These are phyloP conservation scores for Eufriesea mexicana DNA, from an alignment of 1,140 invertebrate species.

Conservation along the genomic window DNA sequence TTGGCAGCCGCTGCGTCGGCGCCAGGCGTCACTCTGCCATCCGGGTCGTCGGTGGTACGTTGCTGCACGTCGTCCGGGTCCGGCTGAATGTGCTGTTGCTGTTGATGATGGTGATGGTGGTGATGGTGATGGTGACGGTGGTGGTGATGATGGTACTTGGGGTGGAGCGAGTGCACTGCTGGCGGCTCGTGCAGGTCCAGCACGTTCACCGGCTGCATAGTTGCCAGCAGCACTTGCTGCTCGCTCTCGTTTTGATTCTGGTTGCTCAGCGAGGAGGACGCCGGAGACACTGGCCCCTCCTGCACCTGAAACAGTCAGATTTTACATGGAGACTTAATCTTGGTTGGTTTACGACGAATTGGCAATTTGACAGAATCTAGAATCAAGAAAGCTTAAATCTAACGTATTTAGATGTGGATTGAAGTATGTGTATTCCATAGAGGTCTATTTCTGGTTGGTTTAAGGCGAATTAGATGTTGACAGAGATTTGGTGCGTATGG, in stretches of 20 bases:
- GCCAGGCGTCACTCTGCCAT: slow-evolving; percentile 84
- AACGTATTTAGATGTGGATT: too few relatives aligned
- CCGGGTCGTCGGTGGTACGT: slow-evolving; percentile 76
- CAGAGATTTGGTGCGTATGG: too few relatives aligned
- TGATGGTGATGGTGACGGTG: slow-evolving; percentile 74
- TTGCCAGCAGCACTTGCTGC: slow-evolving; percentile 87
- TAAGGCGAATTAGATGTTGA: too few relatives aligned
- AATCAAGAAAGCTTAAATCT: too few relatives aligned
- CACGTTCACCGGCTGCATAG: slow-evolving; percentile 89
- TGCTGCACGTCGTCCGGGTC: slow-evolving; percentile 64
- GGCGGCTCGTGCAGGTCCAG: slow-evolving; percentile 85
- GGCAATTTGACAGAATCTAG: too few relatives aligned
- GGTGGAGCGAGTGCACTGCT: slow-evolving; percentile 83
- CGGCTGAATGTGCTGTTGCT: slow-evolving; percentile 65
- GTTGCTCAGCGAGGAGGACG: slow-evolving; percentile 80
- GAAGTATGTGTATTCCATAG: too few relatives aligned
- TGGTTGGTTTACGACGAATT: too few relatives aligned
- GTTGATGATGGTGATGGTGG: slow-evolving; percentile 75
- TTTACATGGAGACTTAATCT: too few relatives aligned
- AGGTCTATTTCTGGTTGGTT: too few relatives aligned
- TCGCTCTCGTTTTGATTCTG: slow-evolving; percentile 81
- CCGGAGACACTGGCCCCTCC: slow-evolving; percentile 79
- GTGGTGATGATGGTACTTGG: slow-evolving; percentile 82
- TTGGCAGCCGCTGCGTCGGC: slow-evolving; percentile 79
- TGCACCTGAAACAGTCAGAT: slow-evolving; percentile 67